Conservation (phyloP, 2,888 invertebrate genomes). For the Metellina segmentata region DNA sequence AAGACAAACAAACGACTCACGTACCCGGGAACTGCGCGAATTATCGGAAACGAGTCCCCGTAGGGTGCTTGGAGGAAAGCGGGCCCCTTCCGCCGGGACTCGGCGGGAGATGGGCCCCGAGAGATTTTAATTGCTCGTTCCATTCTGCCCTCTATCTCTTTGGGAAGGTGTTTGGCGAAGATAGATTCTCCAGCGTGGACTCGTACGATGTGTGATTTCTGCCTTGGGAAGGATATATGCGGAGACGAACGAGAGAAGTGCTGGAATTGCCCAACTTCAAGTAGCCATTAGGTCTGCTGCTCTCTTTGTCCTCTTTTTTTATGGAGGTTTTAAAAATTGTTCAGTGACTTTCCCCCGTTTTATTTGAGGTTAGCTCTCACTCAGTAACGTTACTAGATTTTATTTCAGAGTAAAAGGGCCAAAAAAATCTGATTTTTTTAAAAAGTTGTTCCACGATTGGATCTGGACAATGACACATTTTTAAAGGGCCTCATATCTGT, state of each 20-base stretch:
- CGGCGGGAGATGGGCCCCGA: conserved; percentile 14
- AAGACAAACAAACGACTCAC: conserved; percentile 35
- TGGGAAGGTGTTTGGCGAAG: conserved; percentile 25
- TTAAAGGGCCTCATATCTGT: no score
- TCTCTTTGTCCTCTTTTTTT: not conserved
- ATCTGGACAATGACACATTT: no score
- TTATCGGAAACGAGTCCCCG: conserved; percentile 63
- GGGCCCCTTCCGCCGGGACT: not conserved
- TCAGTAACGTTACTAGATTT: no score
- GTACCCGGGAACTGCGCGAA: conserved; percentile 44
- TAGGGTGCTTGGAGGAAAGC: conserved; percentile 45
- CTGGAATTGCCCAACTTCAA: conserved; percentile 11
- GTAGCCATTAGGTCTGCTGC: not conserved
- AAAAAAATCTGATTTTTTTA: no score
- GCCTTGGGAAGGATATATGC: not conserved
- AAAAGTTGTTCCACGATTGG: no score
- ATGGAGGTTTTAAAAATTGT: no score
- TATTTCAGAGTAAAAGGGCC: no score
- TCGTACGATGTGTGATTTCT: not conserved
- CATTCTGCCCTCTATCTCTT: not conserved
- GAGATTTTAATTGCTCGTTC: conserved; percentile 49
- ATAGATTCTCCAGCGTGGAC: not conserved
- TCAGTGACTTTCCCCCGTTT: no score
- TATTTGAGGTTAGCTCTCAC: no score
- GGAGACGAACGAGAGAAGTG: not conserved